A percentile compares a stretch with the other conserved stretches of the same genome.
phyloP scores from a whole-genome alignment of 1,140 invertebrate species.

The Thereuonema tuberculata region DNA sequence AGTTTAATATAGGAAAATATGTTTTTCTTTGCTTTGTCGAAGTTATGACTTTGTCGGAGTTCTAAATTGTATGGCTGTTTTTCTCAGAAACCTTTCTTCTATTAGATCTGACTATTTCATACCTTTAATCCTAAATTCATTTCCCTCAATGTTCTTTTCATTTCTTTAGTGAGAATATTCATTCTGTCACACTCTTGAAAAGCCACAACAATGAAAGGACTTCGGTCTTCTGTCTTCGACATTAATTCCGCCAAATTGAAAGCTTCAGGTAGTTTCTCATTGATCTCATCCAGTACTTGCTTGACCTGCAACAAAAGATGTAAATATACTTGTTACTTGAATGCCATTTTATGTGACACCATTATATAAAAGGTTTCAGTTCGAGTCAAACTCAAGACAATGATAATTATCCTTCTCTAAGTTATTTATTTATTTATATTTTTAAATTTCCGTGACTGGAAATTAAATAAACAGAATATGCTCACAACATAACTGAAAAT shows the following conservation, averaged over 20 bases:
- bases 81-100: neutral
- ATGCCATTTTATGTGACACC: no score
- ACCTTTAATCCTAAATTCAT: slow-evolving; percentile 84
- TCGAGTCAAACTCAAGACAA: no score
- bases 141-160: slow-evolving; percentile 77
- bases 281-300: slow-evolving; percentile 81
- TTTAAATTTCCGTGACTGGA: no score
- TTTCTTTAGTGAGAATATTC: slow-evolving; percentile 80
- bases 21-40: no score
- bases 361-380: no score
- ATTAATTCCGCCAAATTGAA: slow-evolving; percentile 92
- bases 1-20: no score
- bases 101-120: slow-evolving; percentile 12
- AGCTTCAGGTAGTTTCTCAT: slow-evolving; percentile 87
- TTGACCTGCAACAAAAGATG: slow-evolving; percentile 54
- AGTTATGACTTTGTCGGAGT: no score
- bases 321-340: neutral
- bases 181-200: slow-evolving; percentile 95
- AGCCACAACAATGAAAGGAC: slow-evolving; percentile 89
- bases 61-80: no score
- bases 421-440: no score
- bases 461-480: no score
- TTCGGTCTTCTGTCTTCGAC: slow-evolving; percentile 86
- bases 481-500: no score
- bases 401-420: no score